These are phyloP conservation scores for Periophthalmus modestus DNA, from an alignment of 2,113 vertebrate genomes.

Conservation along the genomic window DNA sequence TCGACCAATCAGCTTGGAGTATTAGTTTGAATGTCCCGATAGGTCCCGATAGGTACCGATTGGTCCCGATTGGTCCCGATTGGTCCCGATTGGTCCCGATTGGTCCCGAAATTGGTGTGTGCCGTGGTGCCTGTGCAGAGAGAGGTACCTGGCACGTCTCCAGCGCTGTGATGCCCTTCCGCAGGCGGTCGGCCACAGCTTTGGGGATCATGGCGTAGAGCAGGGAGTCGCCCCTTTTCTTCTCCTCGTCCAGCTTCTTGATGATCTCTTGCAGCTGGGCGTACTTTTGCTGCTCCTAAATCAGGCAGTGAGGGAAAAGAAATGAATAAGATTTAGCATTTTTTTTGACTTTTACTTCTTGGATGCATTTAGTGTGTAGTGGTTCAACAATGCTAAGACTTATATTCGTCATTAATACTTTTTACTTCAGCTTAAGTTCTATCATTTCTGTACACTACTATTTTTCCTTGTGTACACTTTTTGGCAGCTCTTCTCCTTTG, in stretches of 20 bases:
- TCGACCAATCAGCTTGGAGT: too few species aligned
- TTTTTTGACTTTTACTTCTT: background rate
- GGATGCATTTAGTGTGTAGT: too few species aligned
- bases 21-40: too few species aligned
- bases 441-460: too few species aligned
- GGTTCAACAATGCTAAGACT: too few species aligned
- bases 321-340: background rate
- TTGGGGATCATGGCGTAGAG: conserved; percentile 80
- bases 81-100: too few species aligned
- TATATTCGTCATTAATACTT: too few species aligned
- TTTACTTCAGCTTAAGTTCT: too few species aligned
- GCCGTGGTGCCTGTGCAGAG: background rate
- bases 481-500: background rate
- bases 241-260: conserved; percentile 78
- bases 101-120: too few species aligned
- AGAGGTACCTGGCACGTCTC: conserved; percentile 75
- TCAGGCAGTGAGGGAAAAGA: background rate
- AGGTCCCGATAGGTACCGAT: too few species aligned
- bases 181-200: conserved; percentile 73
- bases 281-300: conserved; percentile 78
- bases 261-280: conserved; percentile 78
- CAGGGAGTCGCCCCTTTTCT: conserved; percentile 75
- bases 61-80: too few species aligned
- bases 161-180: conserved; percentile 76
- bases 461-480: background rate